A percentile compares a stretch with the other conserved stretches of the same genome.
phyloP scores from a whole-genome alignment of 2,888 invertebrate genomes.

The Macrophya alboannulata region DNA sequence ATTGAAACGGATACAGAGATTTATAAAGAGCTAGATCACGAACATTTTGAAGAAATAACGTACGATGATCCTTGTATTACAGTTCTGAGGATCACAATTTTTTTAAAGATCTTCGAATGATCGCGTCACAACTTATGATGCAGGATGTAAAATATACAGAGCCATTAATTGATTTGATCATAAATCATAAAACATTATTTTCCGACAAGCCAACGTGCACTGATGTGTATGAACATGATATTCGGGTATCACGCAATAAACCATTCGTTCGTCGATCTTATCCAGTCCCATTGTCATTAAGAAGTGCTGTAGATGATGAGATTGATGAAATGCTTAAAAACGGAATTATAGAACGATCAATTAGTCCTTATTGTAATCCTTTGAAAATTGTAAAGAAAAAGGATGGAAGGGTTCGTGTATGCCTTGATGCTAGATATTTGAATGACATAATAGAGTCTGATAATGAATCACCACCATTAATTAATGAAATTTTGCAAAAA shows the following conservation, averaged over 20 bases:
- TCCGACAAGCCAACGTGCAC: slow-evolving; percentile 64
- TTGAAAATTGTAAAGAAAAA: slow-evolving; percentile 65
- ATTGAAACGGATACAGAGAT: too few relatives aligned
- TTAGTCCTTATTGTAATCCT: slow-evolving; percentile 69
- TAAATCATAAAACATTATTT: slow-evolving; percentile 61
- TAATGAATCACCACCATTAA: too few relatives aligned
- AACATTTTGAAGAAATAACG: background rate
- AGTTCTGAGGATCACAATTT: slow-evolving; percentile 66
- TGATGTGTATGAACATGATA: slow-evolving; percentile 65
- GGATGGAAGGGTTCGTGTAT: slow-evolving; percentile 66
- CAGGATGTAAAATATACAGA: slow-evolving; percentile 6
- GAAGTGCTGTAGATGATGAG: slow-evolving; percentile 65
- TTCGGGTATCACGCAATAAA: slow-evolving; percentile 63
- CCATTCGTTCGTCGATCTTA: slow-evolving; percentile 67
- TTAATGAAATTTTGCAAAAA: too few relatives aligned
- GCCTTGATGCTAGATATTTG: too few relatives aligned
- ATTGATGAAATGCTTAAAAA: slow-evolving; percentile 67
- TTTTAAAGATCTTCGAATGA: slow-evolving; percentile 52
- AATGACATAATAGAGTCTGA: too few relatives aligned
- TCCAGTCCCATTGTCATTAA: slow-evolving; percentile 68
- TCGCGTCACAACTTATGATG: too few relatives aligned
- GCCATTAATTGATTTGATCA: slow-evolving; percentile 40
- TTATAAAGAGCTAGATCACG: too few relatives aligned
- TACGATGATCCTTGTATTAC: too few relatives aligned
- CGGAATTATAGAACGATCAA: slow-evolving; percentile 67